These are phyloP conservation scores for Brenthis daphne DNA, from an alignment of 2,888 invertebrate genomes.

Conservation along the genomic window DNA sequence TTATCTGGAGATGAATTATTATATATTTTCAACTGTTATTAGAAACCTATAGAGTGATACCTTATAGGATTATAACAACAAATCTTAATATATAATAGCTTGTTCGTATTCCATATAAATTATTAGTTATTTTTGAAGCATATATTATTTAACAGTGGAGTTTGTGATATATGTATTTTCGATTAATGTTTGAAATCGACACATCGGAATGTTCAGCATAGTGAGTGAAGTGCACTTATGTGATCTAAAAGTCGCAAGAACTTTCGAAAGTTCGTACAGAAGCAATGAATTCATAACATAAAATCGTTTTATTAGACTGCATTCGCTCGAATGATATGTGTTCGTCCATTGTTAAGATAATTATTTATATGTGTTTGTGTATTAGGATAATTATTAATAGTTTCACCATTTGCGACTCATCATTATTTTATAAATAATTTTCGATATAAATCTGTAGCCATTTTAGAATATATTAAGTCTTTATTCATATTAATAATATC, in stretches of 20 bases:
- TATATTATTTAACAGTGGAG: conserved; percentile 4
- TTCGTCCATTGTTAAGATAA: conserved; percentile 78
- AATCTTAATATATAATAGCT: conserved; percentile 5
- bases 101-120: conserved; percentile 1
- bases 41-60: conserved; percentile 11
- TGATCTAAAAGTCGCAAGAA: conserved; percentile 52
- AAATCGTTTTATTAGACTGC: conserved; percentile 75
- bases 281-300: conserved; percentile 72
- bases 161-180: conserved; percentile 18
- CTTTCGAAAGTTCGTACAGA: conserved; percentile 62
- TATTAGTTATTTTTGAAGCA: conserved; percentile 5
- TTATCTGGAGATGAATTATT: conserved; percentile 14
- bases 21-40: conserved; percentile 17
- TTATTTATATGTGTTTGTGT: conserved; percentile 73
- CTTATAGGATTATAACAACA: conserved; percentile 4
- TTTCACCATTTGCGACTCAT: conserved; percentile 28
- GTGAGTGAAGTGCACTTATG: conserved; percentile 71
- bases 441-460: conserved; percentile 22
- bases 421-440: conserved; percentile 20
- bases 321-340: conserved; percentile 80
- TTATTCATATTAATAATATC: conserved; percentile 26
- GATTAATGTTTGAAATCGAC: conserved; percentile 7
- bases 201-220: conserved; percentile 31
- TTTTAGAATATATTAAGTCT: conserved; percentile 25
- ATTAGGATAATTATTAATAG: conserved; percentile 48